phyloP scores from a whole-genome alignment of 2,888 invertebrate genomes.

The Andrena trimmerana region DNA sequence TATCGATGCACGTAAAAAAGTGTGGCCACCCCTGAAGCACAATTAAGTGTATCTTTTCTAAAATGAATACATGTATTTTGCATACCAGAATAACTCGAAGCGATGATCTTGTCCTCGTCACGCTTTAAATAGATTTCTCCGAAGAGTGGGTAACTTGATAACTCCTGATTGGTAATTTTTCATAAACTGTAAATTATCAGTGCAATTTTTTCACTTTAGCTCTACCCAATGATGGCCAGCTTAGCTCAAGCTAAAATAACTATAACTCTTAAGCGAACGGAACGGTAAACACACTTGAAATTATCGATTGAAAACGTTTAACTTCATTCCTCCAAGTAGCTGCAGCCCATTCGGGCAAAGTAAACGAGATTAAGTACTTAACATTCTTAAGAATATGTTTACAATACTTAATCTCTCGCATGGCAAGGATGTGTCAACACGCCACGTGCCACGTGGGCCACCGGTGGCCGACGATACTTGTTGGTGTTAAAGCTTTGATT shows the following conservation, averaged over 20 bases:
- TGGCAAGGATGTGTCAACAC: not conserved
- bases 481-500: no score
- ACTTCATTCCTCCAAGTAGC: not conserved
- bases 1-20: no score
- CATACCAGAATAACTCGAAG: not conserved
- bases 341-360: not conserved
- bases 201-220: not conserved
- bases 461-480: no score
- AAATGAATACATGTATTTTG: not conserved
- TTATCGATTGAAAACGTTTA: not conserved
- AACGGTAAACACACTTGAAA: no score
- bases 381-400: not conserved
- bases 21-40: not conserved
- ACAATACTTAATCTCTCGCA: not conserved
- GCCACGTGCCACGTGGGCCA: no score
- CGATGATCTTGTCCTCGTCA: conserved; percentile 1
- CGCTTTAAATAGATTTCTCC: conserved; percentile 16
- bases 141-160: conserved; percentile 5
- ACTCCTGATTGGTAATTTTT: not conserved
- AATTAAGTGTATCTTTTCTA: not conserved
- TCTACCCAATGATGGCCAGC: no score
- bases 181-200: not conserved
- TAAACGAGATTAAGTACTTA: not conserved
- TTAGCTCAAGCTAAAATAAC: no score
- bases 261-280: no score